phyloP scores from a whole-genome alignment of 2,113 vertebrate species.

The Saguinus midas region DNA sequence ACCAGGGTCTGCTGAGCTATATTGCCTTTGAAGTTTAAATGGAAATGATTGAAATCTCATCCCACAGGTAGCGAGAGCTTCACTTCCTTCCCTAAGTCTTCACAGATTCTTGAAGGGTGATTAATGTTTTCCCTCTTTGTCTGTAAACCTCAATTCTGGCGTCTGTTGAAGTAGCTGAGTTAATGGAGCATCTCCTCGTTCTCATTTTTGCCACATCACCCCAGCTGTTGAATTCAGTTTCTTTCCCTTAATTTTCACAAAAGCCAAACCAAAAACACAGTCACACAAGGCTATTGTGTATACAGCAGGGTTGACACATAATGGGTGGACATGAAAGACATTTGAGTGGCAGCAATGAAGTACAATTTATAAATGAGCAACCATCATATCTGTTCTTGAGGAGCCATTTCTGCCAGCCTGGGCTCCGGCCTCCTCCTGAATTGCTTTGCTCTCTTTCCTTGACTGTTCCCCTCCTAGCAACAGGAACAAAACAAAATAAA shows the following conservation, averaged over 20 bases:
- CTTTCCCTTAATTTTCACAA: conserved; percentile 23
- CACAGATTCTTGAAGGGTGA: background rate
- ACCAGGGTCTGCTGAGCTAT: background rate
- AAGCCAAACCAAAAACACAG: background rate
- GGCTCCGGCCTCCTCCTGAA: background rate
- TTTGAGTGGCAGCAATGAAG: background rate
- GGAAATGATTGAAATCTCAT: background rate
- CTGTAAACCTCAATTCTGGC: conserved; percentile 13
- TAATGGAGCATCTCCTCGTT: background rate
- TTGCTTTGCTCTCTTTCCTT: background rate
- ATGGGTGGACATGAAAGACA: background rate
- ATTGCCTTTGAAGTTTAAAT: conserved; percentile 30
- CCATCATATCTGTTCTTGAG: background rate
- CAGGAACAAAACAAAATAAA: conserved; percentile 24
- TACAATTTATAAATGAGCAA: conserved; percentile 37
- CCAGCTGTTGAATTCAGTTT: conserved; percentile 31
- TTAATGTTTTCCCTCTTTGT: conserved; percentile 24
- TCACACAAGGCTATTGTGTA: background rate
- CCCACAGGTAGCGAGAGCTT: background rate
- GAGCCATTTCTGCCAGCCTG: conserved; percentile 1
- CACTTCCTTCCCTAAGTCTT: background rate
- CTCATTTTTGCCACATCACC: conserved; percentile 22
- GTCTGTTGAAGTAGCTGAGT: conserved; percentile 13
- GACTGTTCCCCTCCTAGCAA: background rate
- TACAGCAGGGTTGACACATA: background rate